A percentile compares a stretch with the other conserved stretches of the same genome.
Evolutionary conservation across 2,113 vertebrate species (phyloP).

Genomic region (Bettongia penicillata): DNA sequence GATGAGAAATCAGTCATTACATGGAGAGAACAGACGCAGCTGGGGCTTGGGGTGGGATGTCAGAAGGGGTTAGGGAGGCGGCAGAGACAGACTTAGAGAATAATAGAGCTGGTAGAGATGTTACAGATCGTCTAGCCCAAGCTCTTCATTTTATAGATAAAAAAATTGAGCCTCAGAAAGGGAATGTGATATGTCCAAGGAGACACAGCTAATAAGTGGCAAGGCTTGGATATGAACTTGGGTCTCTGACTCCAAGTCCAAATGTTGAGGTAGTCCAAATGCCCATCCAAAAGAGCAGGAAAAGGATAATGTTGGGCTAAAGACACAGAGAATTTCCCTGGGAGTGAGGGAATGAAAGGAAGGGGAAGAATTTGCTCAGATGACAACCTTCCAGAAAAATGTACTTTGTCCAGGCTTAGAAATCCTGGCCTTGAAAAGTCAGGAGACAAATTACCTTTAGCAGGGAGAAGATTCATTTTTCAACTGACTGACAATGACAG

Average conservation of each 20-base stretch:
- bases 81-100: background rate
- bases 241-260: background rate
- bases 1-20: background rate
- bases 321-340: slow-evolving; percentile 48
- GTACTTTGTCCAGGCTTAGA: background rate
- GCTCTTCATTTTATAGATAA: background rate
- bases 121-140: background rate
- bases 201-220: background rate
- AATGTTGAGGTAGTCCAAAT: background rate
- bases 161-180: background rate
- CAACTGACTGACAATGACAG: background rate
- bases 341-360: background rate
- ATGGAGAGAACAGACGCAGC: slow-evolving; percentile 17
- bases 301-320: slow-evolving; percentile 18
- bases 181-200: background rate
- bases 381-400: background rate
- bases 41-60: slow-evolving; percentile 54
- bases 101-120: background rate
- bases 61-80: slow-evolving; percentile 62
- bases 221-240: background rate
- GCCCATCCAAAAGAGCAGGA: background rate
- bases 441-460: background rate
- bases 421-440: background rate
- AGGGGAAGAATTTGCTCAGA: slow-evolving; percentile 65
- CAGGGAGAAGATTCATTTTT: background rate